phyloP scores from a whole-genome alignment of 2,113 vertebrate genomes.

The Cephalopterus ornatus region DNA sequence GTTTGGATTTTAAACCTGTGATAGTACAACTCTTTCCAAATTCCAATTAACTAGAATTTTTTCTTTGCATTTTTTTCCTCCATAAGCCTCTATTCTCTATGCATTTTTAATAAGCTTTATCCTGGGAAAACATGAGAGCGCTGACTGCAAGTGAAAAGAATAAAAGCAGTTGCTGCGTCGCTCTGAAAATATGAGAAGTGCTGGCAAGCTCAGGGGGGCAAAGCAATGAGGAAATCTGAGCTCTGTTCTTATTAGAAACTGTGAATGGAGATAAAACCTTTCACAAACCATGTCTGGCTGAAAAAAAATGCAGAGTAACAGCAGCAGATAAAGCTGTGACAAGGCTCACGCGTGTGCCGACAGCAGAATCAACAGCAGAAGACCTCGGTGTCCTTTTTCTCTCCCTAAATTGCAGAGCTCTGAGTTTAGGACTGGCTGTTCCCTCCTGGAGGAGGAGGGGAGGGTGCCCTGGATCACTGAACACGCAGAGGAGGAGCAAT shows the following conservation, averaged over 20 bases:
- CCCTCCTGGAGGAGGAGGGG: not conserved
- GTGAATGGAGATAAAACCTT: slow-evolving; percentile 33
- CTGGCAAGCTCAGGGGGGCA: not conserved
- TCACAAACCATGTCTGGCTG: not conserved
- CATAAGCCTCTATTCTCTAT: slow-evolving; percentile 43
- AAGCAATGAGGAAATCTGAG: not conserved
- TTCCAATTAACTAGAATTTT: slow-evolving; percentile 19
- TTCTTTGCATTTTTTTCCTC: not conserved
- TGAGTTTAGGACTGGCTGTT: not conserved
- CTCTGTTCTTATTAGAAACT: not conserved
- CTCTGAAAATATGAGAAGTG: slow-evolving; percentile 23
- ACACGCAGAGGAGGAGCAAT: not conserved
- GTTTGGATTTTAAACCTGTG: slow-evolving; percentile 12
- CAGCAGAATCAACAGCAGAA: rapidly evolving
- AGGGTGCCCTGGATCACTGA: not conserved
- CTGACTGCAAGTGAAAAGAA: slow-evolving; percentile 2
- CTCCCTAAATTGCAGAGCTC: not conserved
- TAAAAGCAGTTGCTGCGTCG: not conserved
- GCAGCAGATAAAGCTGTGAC: not conserved
- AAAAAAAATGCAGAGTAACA: not conserved
- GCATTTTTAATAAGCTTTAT: slow-evolving; percentile 62
- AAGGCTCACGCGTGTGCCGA: rapidly evolving
- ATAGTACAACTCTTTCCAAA: slow-evolving; percentile 5
- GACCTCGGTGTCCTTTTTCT: rapidly evolving
- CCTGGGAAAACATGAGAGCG: slow-evolving; percentile 43